Evolutionary conservation across 2,888 invertebrate species (phyloP).

Genomic region (Chaetoderma sp.): DNA sequence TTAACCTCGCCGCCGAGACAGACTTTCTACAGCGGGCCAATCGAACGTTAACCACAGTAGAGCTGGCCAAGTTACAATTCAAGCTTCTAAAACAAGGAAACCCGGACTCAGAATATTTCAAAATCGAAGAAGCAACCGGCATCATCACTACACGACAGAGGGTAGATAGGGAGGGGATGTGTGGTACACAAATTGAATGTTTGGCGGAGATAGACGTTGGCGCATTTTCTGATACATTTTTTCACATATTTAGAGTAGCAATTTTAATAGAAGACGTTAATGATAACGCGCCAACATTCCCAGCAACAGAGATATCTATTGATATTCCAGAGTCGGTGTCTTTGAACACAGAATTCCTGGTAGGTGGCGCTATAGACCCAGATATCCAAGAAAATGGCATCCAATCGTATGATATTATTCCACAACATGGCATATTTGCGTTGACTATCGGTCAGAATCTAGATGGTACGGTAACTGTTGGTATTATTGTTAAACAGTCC

Average conservation of each 20-base stretch:
- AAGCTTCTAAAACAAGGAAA: conserved; percentile 33
- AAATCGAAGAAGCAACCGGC: conserved; percentile 46
- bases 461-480: conserved; percentile 48
- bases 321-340: conserved; percentile 43
- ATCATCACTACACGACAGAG: conserved; percentile 41
- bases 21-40: too few relatives aligned
- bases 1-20: too few relatives aligned
- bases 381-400: conserved; percentile 45
- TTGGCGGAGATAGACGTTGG: conserved; percentile 46
- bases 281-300: conserved; percentile 53
- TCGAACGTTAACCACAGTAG: too few relatives aligned
- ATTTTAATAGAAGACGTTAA: conserved; percentile 50
- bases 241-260: conserved; percentile 45
- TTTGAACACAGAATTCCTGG: conserved; percentile 36
- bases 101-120: conserved; percentile 38
- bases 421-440: conserved; percentile 40
- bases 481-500: conserved; percentile 42
- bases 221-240: conserved; percentile 37
- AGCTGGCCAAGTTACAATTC: conserved; percentile 10
- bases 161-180: conserved; percentile 52
- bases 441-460: conserved; percentile 34
- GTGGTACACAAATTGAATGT: conserved; percentile 42
- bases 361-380: conserved; percentile 44
- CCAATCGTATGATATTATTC: conserved; percentile 41
- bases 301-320: conserved; percentile 26